phyloP scores from a whole-genome alignment of 1,140 invertebrate genomes.

The Ceratosolen fusciceps region DNA sequence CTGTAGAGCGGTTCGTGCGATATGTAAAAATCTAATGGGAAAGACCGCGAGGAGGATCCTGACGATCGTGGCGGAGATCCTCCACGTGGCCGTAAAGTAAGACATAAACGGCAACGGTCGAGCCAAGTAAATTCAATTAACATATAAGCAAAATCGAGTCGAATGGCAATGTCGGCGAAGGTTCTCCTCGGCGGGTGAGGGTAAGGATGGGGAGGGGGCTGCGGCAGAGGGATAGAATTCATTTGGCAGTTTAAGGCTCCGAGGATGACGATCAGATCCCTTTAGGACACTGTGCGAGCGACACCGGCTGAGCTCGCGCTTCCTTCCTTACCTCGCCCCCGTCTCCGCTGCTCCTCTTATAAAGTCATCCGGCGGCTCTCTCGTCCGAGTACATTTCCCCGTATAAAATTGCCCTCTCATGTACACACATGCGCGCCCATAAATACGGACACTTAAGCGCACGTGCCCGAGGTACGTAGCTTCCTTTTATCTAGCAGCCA shows the following conservation, averaged over 20 bases:
- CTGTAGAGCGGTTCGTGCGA: too few species aligned
- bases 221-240: background rate
- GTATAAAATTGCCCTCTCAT: conserved; percentile 6
- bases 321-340: background rate
- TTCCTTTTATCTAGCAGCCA: conserved; percentile 6
- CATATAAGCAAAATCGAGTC: background rate
- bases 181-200: too few species aligned
- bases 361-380: conserved; percentile 25
- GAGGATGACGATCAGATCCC: conserved; percentile 20
- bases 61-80: too few species aligned
- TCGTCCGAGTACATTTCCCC: conserved; percentile 9
- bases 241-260: conserved; percentile 5
- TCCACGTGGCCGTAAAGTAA: too few species aligned
- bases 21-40: too few species aligned
- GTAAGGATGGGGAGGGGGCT: too few species aligned
- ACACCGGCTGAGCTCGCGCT: too few species aligned
- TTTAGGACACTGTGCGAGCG: conserved; percentile 2
- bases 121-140: conserved; percentile 16
- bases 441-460: conserved; percentile 12
- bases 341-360: conserved; percentile 19
- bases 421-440: background rate
- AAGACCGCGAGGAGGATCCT: too few species aligned
- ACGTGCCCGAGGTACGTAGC: conserved; percentile 11
- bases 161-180: background rate
- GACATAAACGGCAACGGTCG: background rate